Evolutionary conservation across 2,888 invertebrate genomes (phyloP).

Genomic region (Ischnura elegans): DNA sequence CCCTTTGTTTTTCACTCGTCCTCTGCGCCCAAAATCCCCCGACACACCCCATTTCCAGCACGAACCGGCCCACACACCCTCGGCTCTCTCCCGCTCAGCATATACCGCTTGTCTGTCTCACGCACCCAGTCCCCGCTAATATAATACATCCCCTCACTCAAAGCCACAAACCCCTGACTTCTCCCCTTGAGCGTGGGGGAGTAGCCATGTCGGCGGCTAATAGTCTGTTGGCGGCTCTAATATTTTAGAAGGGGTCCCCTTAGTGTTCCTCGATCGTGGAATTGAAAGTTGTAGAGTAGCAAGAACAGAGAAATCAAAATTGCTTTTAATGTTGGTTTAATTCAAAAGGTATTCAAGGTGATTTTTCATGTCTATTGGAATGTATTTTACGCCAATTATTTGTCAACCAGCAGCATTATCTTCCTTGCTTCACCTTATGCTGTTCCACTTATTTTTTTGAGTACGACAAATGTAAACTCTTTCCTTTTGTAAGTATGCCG

Average conservation of each 20-base stretch:
- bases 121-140: constrained; percentile 16
- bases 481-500: no score
- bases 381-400: no score
- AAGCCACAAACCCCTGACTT: not conserved
- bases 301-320: not conserved
- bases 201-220: not conserved
- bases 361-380: no score
- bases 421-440: no score
- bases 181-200: not conserved
- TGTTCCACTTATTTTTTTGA: no score
- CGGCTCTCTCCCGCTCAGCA: no score
- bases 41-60: constrained; percentile 30
- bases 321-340: not conserved
- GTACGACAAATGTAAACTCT: no score
- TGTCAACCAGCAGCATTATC: no score
- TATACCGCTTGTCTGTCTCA: constrained; percentile 33
- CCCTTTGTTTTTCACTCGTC: not conserved
- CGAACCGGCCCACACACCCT: not conserved
- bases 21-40: not conserved
- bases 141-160: not conserved
- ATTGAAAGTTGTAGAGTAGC: not conserved
- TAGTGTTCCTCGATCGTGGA: not conserved
- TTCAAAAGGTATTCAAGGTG: no score
- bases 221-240: not conserved
- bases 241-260: not conserved